Base-by-base conservation (phyloP, 2,888 invertebrate genomes). In the Danaus chrysippus region DNA sequence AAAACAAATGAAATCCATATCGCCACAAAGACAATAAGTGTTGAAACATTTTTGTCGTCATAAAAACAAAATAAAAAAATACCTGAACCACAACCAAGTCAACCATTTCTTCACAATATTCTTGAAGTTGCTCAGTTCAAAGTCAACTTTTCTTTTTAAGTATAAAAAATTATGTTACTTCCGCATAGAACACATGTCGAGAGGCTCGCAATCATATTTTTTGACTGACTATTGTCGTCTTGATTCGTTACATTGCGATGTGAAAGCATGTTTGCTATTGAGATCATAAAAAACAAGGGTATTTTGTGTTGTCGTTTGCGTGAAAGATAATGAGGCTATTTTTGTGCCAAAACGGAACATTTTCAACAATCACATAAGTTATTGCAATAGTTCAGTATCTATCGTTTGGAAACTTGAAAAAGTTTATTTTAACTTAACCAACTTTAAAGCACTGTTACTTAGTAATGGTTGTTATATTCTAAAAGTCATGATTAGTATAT, bases 221-320 rank as follows among this genome's bases (percentile, higher is more conserved):
- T 83, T 81, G 79, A 80, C 84, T 82, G 83, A 78, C 76, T 81
- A 71, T 73, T 75, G 71, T 72, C 23, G 23, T 34, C 73, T 74
- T 71, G 68, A 68, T 68, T 72, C 75, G 72, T 75, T 70, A 78
- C 72, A 73, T 74, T 75, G 70, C 76, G 68, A 77, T 71, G 67
- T 65, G 75, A 76, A 73, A 75, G 77, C 75, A 82, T 82, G 79
- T 77, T 76, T 77, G 75, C 74, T 76, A 72, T 75, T 76, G 77
- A 77, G 73, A 71, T 71, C 77, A 80, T 78, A 82, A 79, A 82
- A 76, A 72, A 73, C 70, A 70, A 72, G 69, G 69, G 73, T 76
- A 76, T 76, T 83, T 78, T 80, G 76, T 74, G 79, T 80, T 71
- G 63, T 44, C 46, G 60, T 61, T 86, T 81, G 85, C 82, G 84